Evolutionary conservation across 2,113 vertebrate genomes (phyloP).

Genomic region (Helogale parvula): DNA sequence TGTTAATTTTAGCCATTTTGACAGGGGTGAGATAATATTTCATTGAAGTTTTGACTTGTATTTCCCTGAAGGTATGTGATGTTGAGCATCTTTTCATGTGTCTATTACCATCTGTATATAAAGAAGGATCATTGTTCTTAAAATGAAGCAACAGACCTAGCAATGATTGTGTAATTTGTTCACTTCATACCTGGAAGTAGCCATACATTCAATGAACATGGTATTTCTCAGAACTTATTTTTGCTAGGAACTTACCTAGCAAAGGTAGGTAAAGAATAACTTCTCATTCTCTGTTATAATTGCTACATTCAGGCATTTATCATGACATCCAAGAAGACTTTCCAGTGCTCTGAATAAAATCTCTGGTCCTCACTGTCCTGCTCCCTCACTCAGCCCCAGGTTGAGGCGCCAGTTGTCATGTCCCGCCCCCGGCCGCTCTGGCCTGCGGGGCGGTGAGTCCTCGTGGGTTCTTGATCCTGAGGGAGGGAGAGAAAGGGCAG

Average conservation of each 20-base stretch:
- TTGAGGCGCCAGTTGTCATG: too few species aligned
- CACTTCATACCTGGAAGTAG: background rate
- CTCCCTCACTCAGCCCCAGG: too few species aligned
- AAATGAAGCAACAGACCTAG: constrained; percentile 1
- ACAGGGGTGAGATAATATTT: background rate
- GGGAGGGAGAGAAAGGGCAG: too few species aligned
- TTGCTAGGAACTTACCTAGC: background rate
- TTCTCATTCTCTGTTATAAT: background rate
- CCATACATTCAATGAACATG: background rate
- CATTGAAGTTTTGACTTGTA: background rate
- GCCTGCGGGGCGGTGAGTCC: too few species aligned
- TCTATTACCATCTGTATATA: background rate
- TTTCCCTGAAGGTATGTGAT: background rate
- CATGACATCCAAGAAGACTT: background rate
- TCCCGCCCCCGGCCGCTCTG: too few species aligned
- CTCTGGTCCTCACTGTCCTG: background rate
- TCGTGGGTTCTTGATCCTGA: too few species aligned
- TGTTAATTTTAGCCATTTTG: background rate
- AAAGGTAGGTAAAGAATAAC: background rate
- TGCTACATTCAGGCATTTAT: background rate
- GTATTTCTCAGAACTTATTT: background rate
- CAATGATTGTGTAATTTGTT: background rate
- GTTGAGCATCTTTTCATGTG: background rate
- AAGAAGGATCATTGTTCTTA: background rate
- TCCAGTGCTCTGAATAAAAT: background rate